Conservation (phyloP, 1,140 invertebrate species). For the Neodiprion fabricii region DNA sequence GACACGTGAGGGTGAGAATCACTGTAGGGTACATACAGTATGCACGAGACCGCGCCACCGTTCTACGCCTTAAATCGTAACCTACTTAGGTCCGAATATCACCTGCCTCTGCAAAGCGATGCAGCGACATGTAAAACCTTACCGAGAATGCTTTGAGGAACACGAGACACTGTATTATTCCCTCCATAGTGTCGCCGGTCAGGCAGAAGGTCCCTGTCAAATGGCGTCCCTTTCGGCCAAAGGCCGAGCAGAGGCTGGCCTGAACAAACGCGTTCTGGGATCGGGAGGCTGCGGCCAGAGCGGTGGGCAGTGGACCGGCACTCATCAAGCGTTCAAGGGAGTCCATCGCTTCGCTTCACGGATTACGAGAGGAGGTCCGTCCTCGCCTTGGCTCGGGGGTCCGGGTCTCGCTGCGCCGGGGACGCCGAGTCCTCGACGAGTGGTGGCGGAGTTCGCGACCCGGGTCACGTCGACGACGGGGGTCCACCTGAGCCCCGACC, state of each 20-base stretch:
- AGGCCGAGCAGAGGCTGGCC: slow-evolving; percentile 75
- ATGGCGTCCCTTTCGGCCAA: slow-evolving; percentile 79
- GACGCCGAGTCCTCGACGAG: background rate
- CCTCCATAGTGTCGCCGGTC: slow-evolving; percentile 89
- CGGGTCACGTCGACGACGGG: slow-evolving; percentile 3
- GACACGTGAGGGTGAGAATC: no score
- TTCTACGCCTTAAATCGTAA: no score
- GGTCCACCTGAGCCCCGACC: background rate
- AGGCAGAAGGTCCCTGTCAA: slow-evolving; percentile 86
- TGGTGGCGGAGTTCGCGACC: background rate
- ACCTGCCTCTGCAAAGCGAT: no score
- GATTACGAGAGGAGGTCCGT: background rate
- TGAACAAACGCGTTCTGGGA: slow-evolving; percentile 76
- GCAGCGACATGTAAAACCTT: slow-evolving; percentile 56
- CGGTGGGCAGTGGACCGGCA: slow-evolving; percentile 70
- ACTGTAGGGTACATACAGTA: no score
- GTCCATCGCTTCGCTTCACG: slow-evolving; percentile 67
- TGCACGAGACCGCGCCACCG: no score
- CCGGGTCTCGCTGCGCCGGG: background rate
- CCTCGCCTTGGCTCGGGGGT: background rate
- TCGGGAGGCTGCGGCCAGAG: slow-evolving; percentile 64
- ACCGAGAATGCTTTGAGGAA: slow-evolving; percentile 92
- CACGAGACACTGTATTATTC: slow-evolving; percentile 89
- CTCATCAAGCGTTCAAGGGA: slow-evolving; percentile 79
- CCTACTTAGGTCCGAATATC: no score